Percentiles rank a stretch among this genome's conserved stretches.
Conservation (phyloP, 2,113 vertebrate genomes). For the Dascyllus trimaculatus region DNA sequence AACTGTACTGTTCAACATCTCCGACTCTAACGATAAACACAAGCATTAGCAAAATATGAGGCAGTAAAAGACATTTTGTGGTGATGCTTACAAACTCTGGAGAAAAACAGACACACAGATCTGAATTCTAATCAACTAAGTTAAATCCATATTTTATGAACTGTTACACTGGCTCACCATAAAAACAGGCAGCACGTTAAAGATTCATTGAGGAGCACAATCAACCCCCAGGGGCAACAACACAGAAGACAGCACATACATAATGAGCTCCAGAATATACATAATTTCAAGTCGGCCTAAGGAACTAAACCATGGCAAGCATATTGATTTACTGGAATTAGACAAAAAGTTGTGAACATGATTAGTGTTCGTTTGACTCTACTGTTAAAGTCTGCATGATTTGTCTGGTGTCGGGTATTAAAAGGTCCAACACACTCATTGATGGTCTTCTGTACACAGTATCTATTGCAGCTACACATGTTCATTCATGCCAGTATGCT, state of each 20-base stretch:
- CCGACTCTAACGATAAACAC: background rate
- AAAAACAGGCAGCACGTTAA: constrained; percentile 49
- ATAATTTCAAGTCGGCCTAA: constrained; percentile 24
- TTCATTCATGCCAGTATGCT: too few species aligned
- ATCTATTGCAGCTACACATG: background rate
- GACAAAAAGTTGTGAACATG: background rate
- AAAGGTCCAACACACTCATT: background rate
- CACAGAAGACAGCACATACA: constrained; percentile 34
- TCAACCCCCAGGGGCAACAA: constrained; percentile 38
- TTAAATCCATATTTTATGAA: constrained; percentile 46
- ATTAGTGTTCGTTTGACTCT: constrained; percentile 8
- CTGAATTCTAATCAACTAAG: constrained; percentile 41
- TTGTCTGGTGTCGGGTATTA: background rate
- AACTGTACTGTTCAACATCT: background rate
- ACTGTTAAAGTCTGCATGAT: background rate
- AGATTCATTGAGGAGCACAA: constrained; percentile 54
- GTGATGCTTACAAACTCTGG: background rate
- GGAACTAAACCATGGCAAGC: constrained; percentile 23
- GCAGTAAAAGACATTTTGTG: background rate
- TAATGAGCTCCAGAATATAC: constrained; percentile 51
- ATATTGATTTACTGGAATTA: constrained; percentile 14
- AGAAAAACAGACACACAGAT: constrained; percentile 32
- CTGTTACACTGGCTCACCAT: constrained; percentile 25
- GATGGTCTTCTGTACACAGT: background rate
- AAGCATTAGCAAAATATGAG: background rate